A percentile compares a stretch with the other conserved stretches of the same genome.
Conservation (phyloP, 1,140 invertebrate genomes). For the Polypedilum pembai region DNA sequence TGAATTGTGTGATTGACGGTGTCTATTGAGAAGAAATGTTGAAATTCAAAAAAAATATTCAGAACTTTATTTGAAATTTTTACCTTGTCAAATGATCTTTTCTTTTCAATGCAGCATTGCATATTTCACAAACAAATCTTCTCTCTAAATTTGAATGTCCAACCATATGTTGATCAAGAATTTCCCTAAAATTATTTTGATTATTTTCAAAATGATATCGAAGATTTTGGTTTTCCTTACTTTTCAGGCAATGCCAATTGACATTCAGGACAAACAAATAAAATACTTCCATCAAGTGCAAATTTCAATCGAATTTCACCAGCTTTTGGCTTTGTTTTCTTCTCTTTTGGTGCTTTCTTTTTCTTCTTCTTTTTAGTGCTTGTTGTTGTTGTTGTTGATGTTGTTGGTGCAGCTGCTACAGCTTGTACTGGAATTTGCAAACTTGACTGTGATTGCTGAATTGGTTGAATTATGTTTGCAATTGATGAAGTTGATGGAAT, state of each 20-base stretch:
- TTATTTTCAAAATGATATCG: background rate
- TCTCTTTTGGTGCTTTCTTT: conserved; percentile 69
- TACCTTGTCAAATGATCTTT: conserved; percentile 65
- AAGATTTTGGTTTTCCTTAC: background rate
- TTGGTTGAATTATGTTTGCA: conserved; percentile 41
- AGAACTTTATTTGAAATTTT: no score
- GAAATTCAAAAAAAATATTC: no score
- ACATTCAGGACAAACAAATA: conserved; percentile 79
- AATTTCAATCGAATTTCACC: conserved; percentile 74
- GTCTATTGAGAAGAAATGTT: conserved; percentile 40
- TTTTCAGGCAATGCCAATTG: conserved; percentile 75
- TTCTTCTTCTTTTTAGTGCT: conserved; percentile 70
- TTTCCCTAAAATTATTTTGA: conserved; percentile 46
- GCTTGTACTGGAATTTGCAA: conserved; percentile 32
- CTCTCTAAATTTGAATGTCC: conserved; percentile 67
- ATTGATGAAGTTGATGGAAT: conserved; percentile 34
- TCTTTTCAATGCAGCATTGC: conserved; percentile 71
- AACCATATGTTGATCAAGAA: conserved; percentile 71
- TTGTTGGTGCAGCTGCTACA: conserved; percentile 36
- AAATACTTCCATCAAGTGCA: conserved; percentile 69
- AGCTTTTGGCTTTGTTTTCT: conserved; percentile 70
- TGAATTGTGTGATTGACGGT: conserved; percentile 74
- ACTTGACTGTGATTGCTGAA: conserved; percentile 31
- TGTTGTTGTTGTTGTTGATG: conserved; percentile 38
- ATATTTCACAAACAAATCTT: conserved; percentile 76